A percentile compares a stretch with the other conserved stretches of the same genome.
phyloP scores from a whole-genome alignment of 2,888 invertebrate genomes.

The Parnassius apollo region DNA sequence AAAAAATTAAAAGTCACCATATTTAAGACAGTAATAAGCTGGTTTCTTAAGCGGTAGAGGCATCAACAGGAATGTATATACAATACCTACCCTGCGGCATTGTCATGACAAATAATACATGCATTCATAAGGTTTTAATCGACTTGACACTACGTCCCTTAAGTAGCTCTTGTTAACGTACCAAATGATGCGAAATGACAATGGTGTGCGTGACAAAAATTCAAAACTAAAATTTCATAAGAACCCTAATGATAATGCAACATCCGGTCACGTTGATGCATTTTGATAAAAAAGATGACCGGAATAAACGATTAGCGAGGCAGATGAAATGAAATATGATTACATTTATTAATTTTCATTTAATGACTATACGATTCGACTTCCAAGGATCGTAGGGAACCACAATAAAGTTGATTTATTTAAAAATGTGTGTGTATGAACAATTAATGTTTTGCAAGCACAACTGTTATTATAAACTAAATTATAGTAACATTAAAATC shows the following conservation, averaged over 20 bases:
- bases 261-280: conserved; percentile 23
- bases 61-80: too few relatives aligned
- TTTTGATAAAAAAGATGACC: conserved; percentile 18
- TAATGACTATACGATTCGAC: not conserved
- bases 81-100: too few relatives aligned
- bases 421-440: too few relatives aligned
- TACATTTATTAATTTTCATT: not conserved
- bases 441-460: too few relatives aligned
- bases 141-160: conserved; percentile 17
- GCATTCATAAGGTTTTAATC: not conserved
- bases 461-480: too few relatives aligned
- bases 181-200: conserved; percentile 35
- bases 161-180: conserved; percentile 15
- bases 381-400: too few relatives aligned
- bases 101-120: not conserved
- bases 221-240: conserved; percentile 33
- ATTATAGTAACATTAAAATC: too few relatives aligned
- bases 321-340: not conserved
- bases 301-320: conserved; percentile 18
- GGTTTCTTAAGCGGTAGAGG: too few relatives aligned
- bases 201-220: conserved; percentile 37
- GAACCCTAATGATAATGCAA: conserved; percentile 26
- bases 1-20: conserved; percentile 3
- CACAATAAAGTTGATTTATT: too few relatives aligned
- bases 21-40: not conserved